These are phyloP conservation scores for Noctua pronuba DNA, from an alignment of 2,888 invertebrate genomes.

Conservation along the genomic window DNA sequence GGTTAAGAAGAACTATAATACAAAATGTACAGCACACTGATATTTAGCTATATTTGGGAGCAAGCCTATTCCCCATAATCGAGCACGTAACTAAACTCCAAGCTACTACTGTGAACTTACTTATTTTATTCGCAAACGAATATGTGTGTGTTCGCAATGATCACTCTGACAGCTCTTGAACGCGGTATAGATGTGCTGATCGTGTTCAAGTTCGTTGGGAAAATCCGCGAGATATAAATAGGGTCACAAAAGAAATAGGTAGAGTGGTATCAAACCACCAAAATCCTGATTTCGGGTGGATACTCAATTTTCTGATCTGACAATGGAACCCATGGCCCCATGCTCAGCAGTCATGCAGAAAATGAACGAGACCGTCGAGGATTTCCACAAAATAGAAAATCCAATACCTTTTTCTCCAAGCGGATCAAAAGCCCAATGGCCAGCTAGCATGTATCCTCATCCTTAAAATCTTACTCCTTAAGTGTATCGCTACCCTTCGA, in stretches of 20 bases:
- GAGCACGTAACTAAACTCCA: background rate
- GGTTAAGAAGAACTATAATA: background rate
- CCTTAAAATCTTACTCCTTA: conserved; percentile 21
- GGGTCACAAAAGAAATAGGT: background rate
- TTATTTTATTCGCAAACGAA: too few relatives aligned
- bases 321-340: background rate
- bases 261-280: background rate
- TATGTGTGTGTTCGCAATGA: background rate
- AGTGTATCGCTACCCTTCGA: conserved; percentile 40
- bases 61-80: background rate
- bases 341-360: background rate
- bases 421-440: background rate
- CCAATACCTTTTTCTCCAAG: background rate
- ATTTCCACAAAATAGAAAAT: background rate
- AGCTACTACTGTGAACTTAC: background rate
- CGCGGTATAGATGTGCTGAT: background rate
- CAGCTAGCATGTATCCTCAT: conserved; percentile 9
- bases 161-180: background rate
- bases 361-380: background rate
- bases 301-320: background rate
- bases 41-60: background rate
- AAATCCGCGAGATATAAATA: too few relatives aligned
- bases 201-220: background rate
- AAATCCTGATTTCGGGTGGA: background rate
- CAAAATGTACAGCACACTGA: background rate